A percentile compares a stretch with the other conserved stretches of the same genome.
These are phyloP conservation scores for Sturmia bella DNA, from an alignment of 2,888 invertebrate species.

Conservation along the genomic window DNA sequence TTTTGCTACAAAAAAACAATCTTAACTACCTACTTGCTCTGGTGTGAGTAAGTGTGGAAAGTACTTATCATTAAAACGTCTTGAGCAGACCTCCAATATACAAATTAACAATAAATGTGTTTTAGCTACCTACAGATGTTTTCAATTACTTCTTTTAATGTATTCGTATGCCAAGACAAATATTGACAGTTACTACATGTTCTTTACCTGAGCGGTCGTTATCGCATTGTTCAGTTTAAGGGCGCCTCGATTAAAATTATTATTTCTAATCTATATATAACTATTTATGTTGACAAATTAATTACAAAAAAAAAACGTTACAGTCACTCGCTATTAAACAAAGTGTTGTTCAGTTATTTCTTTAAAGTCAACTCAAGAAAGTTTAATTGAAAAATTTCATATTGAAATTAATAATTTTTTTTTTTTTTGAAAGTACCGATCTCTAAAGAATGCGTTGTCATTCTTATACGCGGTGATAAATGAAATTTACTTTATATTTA, in stretches of 20 bases:
- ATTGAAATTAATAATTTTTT: slow-evolving; percentile 31
- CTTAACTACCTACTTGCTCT: too few species aligned
- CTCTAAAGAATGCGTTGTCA: neutral
- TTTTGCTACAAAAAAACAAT: too few species aligned
- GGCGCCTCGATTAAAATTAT: slow-evolving; percentile 46
- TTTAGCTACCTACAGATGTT: neutral
- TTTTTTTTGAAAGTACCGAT: slow-evolving; percentile 46
- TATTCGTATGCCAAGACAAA: neutral
- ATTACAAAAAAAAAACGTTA: slow-evolving; percentile 58
- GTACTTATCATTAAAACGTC: too few species aligned
- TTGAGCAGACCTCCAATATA: too few species aligned
- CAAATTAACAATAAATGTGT: neutral
- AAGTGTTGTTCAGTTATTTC: too few species aligned
- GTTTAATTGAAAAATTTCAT: slow-evolving; percentile 47
- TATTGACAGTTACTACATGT: slow-evolving; percentile 2
- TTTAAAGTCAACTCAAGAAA: slow-evolving; percentile 32
- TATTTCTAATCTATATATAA: slow-evolving; percentile 42
- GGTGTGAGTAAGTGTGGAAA: too few species aligned
- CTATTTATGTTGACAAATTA: slow-evolving; percentile 65
- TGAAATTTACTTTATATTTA: slow-evolving; percentile 39
- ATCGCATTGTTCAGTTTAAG: slow-evolving; percentile 41
- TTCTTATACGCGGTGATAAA: slow-evolving; percentile 24
- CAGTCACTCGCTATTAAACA: neutral
- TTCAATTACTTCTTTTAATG: neutral
- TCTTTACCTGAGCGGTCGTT: slow-evolving; percentile 5